These are phyloP conservation scores for Leucosticte australis DNA, from an alignment of 2,113 vertebrate species.

Conservation along the genomic window DNA sequence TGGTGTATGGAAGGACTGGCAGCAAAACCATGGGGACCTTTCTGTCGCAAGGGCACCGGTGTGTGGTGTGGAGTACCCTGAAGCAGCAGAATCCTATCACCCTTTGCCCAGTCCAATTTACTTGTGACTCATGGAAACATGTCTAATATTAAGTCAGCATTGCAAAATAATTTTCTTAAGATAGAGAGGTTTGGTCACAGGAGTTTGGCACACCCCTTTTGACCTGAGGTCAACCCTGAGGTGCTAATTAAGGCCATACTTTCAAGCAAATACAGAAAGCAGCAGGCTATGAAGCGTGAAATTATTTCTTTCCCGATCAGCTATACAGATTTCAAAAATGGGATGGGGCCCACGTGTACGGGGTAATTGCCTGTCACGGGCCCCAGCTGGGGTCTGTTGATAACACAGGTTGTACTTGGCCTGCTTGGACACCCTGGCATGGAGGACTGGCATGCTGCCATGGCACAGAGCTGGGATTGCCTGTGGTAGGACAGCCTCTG, in stretches of 20 bases:
- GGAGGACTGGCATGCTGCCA: neutral
- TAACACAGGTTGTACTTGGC: too few relatives aligned
- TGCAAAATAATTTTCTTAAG: neutral
- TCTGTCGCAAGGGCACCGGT: accelerated
- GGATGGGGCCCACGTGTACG: accelerated
- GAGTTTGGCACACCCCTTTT: neutral
- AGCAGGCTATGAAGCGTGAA: neutral
- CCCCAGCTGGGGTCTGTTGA: neutral
- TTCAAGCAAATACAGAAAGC: neutral
- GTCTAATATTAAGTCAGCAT: neutral
- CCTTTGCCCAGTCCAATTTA: neutral
- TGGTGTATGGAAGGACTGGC: neutral
- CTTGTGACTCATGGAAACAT: neutral
- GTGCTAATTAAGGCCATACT: neutral
- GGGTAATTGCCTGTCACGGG: neutral
- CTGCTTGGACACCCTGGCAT: accelerated
- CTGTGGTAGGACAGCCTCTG: neutral
- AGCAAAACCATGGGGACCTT: neutral
- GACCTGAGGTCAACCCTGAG: neutral
- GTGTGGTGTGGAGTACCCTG: too few relatives aligned
- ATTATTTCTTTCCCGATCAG: neutral
- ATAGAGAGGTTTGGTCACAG: neutral
- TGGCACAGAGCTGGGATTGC: neutral
- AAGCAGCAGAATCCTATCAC: neutral
- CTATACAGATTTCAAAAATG: neutral